Evolutionary conservation across 2,797 vertebrate genomes (phyloP).

Genomic region (Tauraco hartlaubi): DNA sequence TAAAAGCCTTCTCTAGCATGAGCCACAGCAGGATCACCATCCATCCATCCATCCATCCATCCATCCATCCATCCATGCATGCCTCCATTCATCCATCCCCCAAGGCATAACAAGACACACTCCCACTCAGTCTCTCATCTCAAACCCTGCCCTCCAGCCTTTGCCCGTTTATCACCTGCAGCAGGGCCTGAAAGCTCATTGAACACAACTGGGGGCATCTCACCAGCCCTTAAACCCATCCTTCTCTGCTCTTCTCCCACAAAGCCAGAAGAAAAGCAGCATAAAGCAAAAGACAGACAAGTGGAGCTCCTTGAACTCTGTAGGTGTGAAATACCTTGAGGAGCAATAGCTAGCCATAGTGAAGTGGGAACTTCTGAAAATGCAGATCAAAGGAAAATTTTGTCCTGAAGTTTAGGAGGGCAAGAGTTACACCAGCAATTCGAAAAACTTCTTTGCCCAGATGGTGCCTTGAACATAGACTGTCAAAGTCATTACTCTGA

Average conservation of each 20-base stretch:
- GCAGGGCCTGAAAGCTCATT: not conserved
- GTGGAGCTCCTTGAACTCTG: not conserved
- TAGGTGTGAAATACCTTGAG: not conserved
- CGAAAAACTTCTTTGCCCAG: not conserved
- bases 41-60: too few relatives aligned
- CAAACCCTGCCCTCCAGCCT: not conserved
- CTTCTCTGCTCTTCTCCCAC: not conserved
- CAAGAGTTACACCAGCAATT: slow-evolving; percentile 47
- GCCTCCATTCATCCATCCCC: not conserved
- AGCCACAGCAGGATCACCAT: not conserved
- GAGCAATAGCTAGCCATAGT: not conserved
- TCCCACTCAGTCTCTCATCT: too few relatives aligned
- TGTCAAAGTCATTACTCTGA: slow-evolving; percentile 62
- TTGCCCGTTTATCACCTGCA: not conserved
- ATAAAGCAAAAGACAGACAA: not conserved
- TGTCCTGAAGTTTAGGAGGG: slow-evolving; percentile 44
- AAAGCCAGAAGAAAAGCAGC: not conserved
- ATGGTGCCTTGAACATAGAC: slow-evolving; percentile 64
- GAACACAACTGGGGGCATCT: not conserved
- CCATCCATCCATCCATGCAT: too few relatives aligned
- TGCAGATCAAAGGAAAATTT: not conserved
- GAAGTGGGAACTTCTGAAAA: not conserved
- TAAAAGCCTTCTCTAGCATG: not conserved
- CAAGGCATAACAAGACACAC: not conserved
- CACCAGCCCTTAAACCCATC: not conserved